Conservation (phyloP, 2,888 invertebrate species). For the Busseola fusca region DNA sequence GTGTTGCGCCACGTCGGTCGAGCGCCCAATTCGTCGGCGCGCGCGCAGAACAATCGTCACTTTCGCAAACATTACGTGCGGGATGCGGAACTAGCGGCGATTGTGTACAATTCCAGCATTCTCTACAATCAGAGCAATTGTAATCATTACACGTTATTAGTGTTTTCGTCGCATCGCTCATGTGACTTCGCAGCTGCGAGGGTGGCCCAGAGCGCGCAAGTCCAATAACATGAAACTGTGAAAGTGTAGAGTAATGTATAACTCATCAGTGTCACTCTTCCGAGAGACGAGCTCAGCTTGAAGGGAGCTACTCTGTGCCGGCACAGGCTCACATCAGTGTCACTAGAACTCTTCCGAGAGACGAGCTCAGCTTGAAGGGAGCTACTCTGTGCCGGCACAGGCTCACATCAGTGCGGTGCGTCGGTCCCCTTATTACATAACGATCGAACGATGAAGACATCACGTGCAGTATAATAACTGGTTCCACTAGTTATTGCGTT, state of each 20-base stretch:
- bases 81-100: constrained; percentile 44
- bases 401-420: background rate
- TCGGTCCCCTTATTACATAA: constrained; percentile 1
- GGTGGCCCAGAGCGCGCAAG: background rate
- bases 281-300: background rate
- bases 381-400: background rate
- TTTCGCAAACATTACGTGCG: constrained; percentile 60
- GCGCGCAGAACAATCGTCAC: constrained; percentile 45
- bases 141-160: constrained; percentile 33
- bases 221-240: background rate
- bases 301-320: background rate
- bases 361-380: background rate
- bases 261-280: too few relatives aligned
- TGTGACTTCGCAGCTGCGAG: too few relatives aligned
- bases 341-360: too few relatives aligned
- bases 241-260: background rate
- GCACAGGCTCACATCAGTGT: background rate
- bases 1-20: constrained; percentile 61
- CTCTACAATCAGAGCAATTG: constrained; percentile 45
- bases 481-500: constrained; percentile 19
- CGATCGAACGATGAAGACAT: constrained; percentile 25
- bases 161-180: constrained; percentile 4
- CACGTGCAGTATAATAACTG: constrained; percentile 18
- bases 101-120: constrained; percentile 47
- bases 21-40: constrained; percentile 57